phyloP scores from a whole-genome alignment of 1,140 invertebrate species.

The Epicauta chinensis region DNA sequence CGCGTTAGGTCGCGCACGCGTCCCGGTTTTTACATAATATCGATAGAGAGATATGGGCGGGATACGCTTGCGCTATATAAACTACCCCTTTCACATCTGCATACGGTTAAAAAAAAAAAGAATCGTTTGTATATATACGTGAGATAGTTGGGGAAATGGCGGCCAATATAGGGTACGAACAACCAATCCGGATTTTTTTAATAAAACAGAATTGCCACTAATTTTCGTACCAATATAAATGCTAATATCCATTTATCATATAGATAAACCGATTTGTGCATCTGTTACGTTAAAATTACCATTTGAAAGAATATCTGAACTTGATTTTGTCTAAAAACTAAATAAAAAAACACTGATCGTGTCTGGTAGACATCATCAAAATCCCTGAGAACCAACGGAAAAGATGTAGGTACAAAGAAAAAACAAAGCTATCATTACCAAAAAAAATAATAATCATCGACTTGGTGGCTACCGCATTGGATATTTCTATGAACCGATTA shows the following conservation, averaged over 20 bases:
- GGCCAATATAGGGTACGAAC: not conserved
- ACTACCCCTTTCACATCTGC: slow-evolving; percentile 39
- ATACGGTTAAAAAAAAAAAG: slow-evolving; percentile 28
- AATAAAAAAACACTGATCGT: too few species aligned
- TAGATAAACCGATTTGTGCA: too few species aligned
- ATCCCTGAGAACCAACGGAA: slow-evolving; percentile 10
- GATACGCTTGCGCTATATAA: slow-evolving; percentile 38
- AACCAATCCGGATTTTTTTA: too few species aligned
- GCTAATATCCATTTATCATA: too few species aligned
- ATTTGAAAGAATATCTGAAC: too few species aligned
- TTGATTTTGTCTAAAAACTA: too few species aligned
- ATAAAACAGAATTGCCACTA: too few species aligned
- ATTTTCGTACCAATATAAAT: too few species aligned
- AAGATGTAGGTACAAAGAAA: not conserved
- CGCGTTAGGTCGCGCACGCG: slow-evolving; percentile 36
- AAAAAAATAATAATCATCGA: slow-evolving; percentile 19
- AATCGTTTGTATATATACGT: too few species aligned
- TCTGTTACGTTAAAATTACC: too few species aligned
- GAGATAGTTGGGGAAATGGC: too few species aligned
- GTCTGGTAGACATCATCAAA: slow-evolving; percentile 4
- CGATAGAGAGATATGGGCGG: slow-evolving; percentile 40
- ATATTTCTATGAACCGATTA: slow-evolving; percentile 20
- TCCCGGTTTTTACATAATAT: slow-evolving; percentile 39
- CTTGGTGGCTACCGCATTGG: slow-evolving; percentile 15
- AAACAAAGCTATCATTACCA: slow-evolving; percentile 19